A percentile compares a stretch with the other conserved stretches of the same genome.
Conservation (phyloP, 2,113 vertebrate species). For the Podarcis muralis region DNA sequence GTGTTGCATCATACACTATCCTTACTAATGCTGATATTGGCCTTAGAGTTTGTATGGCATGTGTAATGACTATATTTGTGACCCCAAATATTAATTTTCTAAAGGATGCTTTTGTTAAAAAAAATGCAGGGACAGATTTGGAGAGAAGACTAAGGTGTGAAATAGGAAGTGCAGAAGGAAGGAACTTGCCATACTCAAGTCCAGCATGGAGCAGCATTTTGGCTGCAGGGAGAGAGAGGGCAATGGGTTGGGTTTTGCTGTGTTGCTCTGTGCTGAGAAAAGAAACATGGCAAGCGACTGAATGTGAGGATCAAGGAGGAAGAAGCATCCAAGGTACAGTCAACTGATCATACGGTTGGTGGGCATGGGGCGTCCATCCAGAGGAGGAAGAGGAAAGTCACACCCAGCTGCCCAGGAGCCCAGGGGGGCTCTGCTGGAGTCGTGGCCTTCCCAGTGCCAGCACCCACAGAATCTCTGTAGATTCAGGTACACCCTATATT, state of each 20-base stretch:
- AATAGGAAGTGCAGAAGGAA: background rate
- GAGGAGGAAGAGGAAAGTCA: background rate
- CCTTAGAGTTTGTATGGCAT: too few species aligned
- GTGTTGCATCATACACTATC: too few species aligned
- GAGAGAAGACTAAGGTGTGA: background rate
- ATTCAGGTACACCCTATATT: background rate
- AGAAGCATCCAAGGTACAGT: background rate
- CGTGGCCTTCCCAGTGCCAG: background rate
- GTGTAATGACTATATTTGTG: too few species aligned
- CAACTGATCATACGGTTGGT: background rate
- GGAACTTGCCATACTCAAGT: background rate
- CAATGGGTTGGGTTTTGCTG: background rate
- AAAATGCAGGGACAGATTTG: background rate
- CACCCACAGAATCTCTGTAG: background rate
- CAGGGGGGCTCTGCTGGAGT: background rate
- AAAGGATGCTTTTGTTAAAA: too few species aligned
- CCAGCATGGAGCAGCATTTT: background rate
- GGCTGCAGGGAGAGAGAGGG: background rate
- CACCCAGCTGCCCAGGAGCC: background rate
- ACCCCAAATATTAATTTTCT: too few species aligned
- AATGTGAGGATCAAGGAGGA: background rate
- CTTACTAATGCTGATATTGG: too few species aligned
- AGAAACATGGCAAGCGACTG: background rate
- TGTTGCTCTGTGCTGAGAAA: background rate
- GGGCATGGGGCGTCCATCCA: background rate